phyloP scores from a whole-genome alignment of 2,888 invertebrate species.

The Girardia tigrina region DNA sequence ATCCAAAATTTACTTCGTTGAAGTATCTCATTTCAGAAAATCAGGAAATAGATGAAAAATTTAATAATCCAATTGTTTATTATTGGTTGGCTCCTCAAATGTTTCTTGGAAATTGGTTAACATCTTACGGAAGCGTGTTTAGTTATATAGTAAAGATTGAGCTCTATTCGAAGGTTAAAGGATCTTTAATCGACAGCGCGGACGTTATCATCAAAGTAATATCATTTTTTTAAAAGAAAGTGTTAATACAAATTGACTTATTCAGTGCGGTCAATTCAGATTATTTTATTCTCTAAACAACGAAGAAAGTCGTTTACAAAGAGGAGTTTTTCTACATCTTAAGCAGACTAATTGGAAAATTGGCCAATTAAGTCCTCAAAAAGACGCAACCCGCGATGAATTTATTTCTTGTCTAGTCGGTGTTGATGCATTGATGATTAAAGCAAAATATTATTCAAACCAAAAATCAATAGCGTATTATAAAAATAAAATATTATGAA shows the following conservation, averaged over 20 bases:
- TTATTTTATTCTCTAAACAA: neutral
- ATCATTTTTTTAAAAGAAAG: neutral
- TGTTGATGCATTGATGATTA: neutral
- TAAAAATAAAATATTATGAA: neutral
- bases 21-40: neutral
- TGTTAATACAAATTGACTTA: neutral
- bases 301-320: constrained; percentile 5
- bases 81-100: constrained; percentile 73
- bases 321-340: neutral
- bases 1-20: constrained; percentile 10
- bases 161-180: neutral
- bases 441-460: constrained; percentile 21
- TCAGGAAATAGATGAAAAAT: neutral
- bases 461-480: neutral
- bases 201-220: constrained; percentile 6
- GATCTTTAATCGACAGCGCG: neutral
- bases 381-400: neutral
- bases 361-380: neutral
- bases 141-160: neutral
- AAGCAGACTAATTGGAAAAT: neutral
- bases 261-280: neutral
- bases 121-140: neutral
- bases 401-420: constrained; percentile 2
- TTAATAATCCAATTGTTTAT: constrained; percentile 46
- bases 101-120: constrained; percentile 61